phyloP scores from a whole-genome alignment of 2,888 invertebrate genomes.

The Criorhina ranunculi region DNA sequence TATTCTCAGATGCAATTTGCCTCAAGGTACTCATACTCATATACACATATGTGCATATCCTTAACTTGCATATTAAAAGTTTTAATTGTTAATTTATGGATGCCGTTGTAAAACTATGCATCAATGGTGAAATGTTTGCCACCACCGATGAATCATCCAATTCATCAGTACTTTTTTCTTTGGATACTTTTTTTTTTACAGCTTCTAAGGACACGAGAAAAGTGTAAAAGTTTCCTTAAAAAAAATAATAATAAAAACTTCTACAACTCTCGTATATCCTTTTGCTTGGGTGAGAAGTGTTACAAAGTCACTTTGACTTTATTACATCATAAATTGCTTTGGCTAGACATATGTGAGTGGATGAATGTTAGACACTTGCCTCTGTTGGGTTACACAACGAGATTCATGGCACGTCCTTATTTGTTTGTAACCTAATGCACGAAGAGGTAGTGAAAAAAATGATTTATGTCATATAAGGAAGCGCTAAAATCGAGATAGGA shows the following conservation, averaged over 20 bases:
- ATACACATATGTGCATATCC: no score
- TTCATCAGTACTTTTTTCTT: background rate
- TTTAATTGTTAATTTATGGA: conserved; percentile 6
- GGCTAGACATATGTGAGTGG: conserved; percentile 66
- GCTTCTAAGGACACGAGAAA: conserved; percentile 25
- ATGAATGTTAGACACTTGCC: conserved; percentile 62
- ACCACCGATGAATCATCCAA: conserved; percentile 28
- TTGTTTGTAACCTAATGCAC: conserved; percentile 15
- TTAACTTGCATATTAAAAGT: no score
- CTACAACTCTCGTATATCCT: background rate
- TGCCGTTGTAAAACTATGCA: background rate
- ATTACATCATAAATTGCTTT: conserved; percentile 74
- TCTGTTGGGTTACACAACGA: conserved; percentile 62
- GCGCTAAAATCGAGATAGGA: background rate
- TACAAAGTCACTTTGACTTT: conserved; percentile 73
- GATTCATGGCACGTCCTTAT: conserved; percentile 59
- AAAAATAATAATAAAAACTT: conserved; percentile 23
- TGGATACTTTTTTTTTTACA: background rate
- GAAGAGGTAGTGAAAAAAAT: conserved; percentile 37
- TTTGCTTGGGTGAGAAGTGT: conserved; percentile 45
- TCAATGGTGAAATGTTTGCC: conserved; percentile 3
- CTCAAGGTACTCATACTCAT: no score
- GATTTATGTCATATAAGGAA: conserved; percentile 65
- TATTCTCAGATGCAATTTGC: background rate
- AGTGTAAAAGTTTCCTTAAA: conserved; percentile 21